These are phyloP conservation scores for Decapterus maruadsi DNA, from an alignment of 2,797 vertebrate genomes.

Conservation along the genomic window DNA sequence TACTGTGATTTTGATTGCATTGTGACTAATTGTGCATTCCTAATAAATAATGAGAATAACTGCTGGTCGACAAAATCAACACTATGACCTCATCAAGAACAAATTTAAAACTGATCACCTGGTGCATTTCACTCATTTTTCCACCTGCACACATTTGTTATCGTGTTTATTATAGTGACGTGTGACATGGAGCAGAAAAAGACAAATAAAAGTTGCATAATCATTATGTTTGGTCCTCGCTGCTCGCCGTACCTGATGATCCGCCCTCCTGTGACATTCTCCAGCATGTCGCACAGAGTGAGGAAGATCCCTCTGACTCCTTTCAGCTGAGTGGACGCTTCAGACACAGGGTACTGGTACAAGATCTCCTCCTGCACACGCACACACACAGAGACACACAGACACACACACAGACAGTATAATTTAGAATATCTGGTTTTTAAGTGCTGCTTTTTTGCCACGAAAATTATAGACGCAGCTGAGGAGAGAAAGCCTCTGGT, in stretches of 20 bases:
- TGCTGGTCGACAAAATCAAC: neutral
- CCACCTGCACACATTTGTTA: too few species aligned
- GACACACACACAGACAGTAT: neutral
- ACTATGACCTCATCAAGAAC: too few species aligned
- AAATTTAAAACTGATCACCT: too few species aligned
- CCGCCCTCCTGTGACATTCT: conserved; percentile 91
- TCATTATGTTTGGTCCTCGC: neutral
- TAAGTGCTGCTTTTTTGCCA: neutral
- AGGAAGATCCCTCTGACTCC: conserved; percentile 96
- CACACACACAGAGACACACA: conserved; percentile 6
- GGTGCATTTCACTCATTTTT: too few species aligned
- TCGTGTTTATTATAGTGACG: neutral
- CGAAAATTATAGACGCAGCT: conserved; percentile 9
- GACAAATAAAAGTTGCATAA: neutral
- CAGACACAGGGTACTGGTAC: conserved; percentile 93
- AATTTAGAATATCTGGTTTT: neutral
- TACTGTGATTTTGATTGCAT: too few species aligned
- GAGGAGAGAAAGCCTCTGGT: conserved; percentile 22
- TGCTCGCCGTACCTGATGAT: conserved; percentile 88
- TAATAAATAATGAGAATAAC: too few species aligned
- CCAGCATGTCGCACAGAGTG: conserved; percentile 96
- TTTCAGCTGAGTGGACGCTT: conserved; percentile 92
- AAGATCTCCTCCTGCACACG: conserved; percentile 92
- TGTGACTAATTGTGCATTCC: too few species aligned
- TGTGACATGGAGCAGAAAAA: neutral